phyloP scores from a whole-genome alignment of 1,140 invertebrate species.

The Doryteuthis pealeii region DNA sequence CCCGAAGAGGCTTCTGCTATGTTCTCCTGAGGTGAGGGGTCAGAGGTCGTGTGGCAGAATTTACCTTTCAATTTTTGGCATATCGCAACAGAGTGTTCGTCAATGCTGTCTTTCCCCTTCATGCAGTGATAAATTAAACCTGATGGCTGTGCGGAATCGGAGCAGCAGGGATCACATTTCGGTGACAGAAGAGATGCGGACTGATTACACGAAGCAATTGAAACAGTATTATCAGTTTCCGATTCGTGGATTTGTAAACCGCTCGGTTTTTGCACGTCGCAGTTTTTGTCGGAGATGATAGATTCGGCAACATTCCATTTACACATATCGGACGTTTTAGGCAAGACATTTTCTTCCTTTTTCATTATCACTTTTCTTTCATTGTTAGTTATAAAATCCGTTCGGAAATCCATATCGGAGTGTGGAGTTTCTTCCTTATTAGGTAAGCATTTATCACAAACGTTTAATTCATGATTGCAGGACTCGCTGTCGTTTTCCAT shows the following conservation, averaged over 20 bases:
- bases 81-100: neutral
- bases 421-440: neutral
- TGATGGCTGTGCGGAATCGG: neutral
- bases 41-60: neutral
- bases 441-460: slow-evolving; percentile 9
- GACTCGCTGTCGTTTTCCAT: neutral
- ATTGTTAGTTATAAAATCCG: neutral
- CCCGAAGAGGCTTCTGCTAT: neutral
- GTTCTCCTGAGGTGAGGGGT: neutral
- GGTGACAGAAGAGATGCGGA: neutral
- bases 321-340: neutral
- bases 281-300: neutral
- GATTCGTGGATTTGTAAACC: neutral
- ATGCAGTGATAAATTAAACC: slow-evolving; percentile 2
- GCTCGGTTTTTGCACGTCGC: neutral
- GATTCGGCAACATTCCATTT: slow-evolving; percentile 1
- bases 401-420: neutral
- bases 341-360: slow-evolving; percentile 1
- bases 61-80: slow-evolving; percentile 1
- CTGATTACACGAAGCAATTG: neutral
- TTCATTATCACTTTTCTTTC: slow-evolving; percentile 1
- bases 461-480: neutral
- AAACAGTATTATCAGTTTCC: neutral
- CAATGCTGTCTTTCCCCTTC: neutral
- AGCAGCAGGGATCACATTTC: neutral